A percentile compares a stretch with the other conserved stretches of the same genome.
Evolutionary conservation across 2,888 invertebrate species (phyloP).

Genomic region (Ormyrus pomaceus): DNA sequence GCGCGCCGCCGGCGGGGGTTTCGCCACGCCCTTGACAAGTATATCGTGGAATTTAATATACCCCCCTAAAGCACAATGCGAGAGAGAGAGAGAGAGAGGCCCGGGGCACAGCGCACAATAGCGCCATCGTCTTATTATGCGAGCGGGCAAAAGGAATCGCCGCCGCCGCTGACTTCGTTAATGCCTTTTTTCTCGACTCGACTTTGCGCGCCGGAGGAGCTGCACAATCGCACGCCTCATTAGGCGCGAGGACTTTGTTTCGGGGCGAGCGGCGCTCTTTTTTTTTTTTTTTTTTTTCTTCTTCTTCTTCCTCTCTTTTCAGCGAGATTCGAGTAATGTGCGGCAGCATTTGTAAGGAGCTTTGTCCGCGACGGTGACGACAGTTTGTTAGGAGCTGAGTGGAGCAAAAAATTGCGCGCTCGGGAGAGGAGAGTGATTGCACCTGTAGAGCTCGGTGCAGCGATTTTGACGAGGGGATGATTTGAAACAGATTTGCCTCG

Average conservation of each 20-base stretch:
- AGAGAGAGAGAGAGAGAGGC: slow-evolving; percentile 17
- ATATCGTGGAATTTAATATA: slow-evolving; percentile 72
- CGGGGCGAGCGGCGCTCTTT: not conserved
- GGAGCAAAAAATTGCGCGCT: slow-evolving; percentile 27
- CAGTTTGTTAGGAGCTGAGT: slow-evolving; percentile 26
- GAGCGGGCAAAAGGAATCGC: not conserved
- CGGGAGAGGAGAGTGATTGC: no score
- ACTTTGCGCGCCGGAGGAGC: not conserved
- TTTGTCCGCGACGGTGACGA: slow-evolving; percentile 4
- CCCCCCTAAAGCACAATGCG: slow-evolving; percentile 39
- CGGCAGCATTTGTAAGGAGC: slow-evolving; percentile 14
- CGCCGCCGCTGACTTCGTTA: slow-evolving; percentile 29
- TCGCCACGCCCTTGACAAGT: slow-evolving; percentile 69
- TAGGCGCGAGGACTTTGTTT: slow-evolving; percentile 41
- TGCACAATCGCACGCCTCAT: slow-evolving; percentile 21
- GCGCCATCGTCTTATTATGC: slow-evolving; percentile 53
- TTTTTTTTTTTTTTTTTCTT: not conserved
- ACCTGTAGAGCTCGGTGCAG: no score
- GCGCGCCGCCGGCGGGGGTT: slow-evolving; percentile 64
- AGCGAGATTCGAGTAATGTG: not conserved
- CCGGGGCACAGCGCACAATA: slow-evolving; percentile 31
- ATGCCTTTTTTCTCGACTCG: slow-evolving; percentile 2
- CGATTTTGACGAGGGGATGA: no score
- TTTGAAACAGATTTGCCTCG: no score
- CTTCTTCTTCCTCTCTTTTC: not conserved